Percentiles rank a stretch among this genome's conserved stretches.
phyloP scores from a whole-genome alignment of 1,140 invertebrate genomes.

The Pseudoatta argentina region DNA sequence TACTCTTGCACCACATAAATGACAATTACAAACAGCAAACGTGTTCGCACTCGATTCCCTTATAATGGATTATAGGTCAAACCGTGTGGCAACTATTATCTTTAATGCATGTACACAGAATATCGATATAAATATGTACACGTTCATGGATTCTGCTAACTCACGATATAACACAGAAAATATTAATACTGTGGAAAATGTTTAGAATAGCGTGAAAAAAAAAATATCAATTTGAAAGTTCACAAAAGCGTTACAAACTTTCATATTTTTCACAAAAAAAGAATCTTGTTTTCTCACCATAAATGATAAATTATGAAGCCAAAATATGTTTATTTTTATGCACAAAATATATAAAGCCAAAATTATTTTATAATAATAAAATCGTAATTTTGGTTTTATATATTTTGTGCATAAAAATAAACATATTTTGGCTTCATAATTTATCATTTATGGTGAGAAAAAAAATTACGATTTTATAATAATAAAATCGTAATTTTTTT shows the following conservation, averaged over 20 bases:
- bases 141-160: not conserved
- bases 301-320: not conserved
- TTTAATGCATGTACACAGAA: conserved; percentile 11
- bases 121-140: conserved; percentile 4
- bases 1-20: not conserved
- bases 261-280: not conserved
- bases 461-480: not conserved
- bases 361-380: no score
- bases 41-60: not conserved
- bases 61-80: not conserved
- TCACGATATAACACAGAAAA: conserved; percentile 3
- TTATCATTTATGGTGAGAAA: not conserved
- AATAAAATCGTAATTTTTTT: no score
- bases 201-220: not conserved
- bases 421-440: not conserved
- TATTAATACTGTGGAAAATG: conserved; percentile 25
- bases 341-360: not conserved
- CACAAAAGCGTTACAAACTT: not conserved
- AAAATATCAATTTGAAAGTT: not conserved
- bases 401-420: not conserved
- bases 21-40: not conserved
- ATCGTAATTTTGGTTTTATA: no score
- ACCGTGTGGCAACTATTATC: not conserved
- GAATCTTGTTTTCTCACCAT: not conserved
- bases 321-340: not conserved